Base-by-base conservation (phyloP, 1,140 invertebrate genomes). In the Cotesia glomerata region DNA sequence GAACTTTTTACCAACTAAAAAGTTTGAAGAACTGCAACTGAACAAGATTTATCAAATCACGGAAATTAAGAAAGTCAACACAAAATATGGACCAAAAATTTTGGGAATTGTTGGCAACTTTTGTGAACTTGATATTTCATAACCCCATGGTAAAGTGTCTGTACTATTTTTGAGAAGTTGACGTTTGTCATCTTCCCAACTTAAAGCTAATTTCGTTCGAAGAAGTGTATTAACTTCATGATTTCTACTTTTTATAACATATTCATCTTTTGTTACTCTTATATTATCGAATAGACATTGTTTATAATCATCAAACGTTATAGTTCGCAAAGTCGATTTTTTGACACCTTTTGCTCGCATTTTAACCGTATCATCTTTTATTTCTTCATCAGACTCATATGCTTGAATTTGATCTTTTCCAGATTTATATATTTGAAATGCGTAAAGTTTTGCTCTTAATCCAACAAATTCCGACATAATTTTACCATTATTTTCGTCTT, bases 401-500 rank as follows among this genome's bases (percentile, higher is more conserved):
- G n/a, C n/a, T n/a, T n/a, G n/a, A n/a, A n/a, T n/a, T n/a, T n/a
- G n/a, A n/a, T n/a, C 18, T 26, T 69, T 71, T 65, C 72, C 62
- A 7, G 39, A 0, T 18, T 64, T 18, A n/a, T 13, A 4, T 34
- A n/a, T 35, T 35, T 36, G 3, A 35, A 16, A 71, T 2, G 58
- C 45, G 71, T 73, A 76, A 66, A 74, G 72, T 76, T 76, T 76
- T 3, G 67, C 66, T 51, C 66, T 58, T 5, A 76, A 9, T 5
- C 73, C 75, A 16, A 76, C 8, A 72, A 76, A 76, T 0, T 73
- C 34, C 1, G 68, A 71, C 51, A 76, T 72, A 13, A 74, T 74
- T 56, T 70, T 74, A 4, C 74, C 72, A 13, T 59, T 62, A 61
- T 69, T 65, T 67, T 76, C 72, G 61, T 76, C 71, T 16, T 72